Base-by-base conservation (phyloP, 2,888 invertebrate genomes). In the Nomada ferruginata region DNA sequence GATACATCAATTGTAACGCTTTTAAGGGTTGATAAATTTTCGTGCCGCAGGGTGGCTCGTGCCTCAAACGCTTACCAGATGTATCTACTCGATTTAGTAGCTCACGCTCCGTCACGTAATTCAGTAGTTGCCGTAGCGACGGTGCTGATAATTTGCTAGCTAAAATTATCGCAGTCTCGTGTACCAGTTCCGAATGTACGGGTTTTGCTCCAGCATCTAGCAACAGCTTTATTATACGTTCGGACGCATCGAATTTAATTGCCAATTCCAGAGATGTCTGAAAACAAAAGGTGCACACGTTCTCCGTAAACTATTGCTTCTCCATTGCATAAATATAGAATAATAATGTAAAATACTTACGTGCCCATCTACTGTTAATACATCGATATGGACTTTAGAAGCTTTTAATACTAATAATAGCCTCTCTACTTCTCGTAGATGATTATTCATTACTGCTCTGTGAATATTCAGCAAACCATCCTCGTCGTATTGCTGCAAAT, bases 191-290 rank as follows among this genome's bases (percentile, higher is more conserved):
- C 0, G 63, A 23, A 20, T 82, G 83, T 3, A 88, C 77, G 13
- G 93, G 91, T 36, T 89, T 84, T 0, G 93, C 93, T 59, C 93
- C 92, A 36, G 87, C 84, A 13, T 91, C 60, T 7, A 93, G 66
- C 29, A 93, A 72, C n/a, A 89, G 23, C 15, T 85, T 76, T 2
- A 93, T 72, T 60, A 93, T 91, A 60, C 86, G 76, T 0, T 75
- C 57, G n/a, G 87, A 88, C 4, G 79, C 76, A 4, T 88, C 76
- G 60, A 78, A 83, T 60, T 88, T 84, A 20, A 93, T 55, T 11
- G 93, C 92, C 42, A 93, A 77, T 70, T 93, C 93, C 47, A 93
- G 87, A 78, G 91, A 91, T 18, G 93, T 91, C 93, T 93, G 76
- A 42, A 86, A 88, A 60, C 36, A 47, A 15, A 47, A 47, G 15